Percentiles rank a stretch among this genome's conserved stretches.
Conservation (phyloP, 2,888 invertebrate species). For the Ennomos erosarius region DNA sequence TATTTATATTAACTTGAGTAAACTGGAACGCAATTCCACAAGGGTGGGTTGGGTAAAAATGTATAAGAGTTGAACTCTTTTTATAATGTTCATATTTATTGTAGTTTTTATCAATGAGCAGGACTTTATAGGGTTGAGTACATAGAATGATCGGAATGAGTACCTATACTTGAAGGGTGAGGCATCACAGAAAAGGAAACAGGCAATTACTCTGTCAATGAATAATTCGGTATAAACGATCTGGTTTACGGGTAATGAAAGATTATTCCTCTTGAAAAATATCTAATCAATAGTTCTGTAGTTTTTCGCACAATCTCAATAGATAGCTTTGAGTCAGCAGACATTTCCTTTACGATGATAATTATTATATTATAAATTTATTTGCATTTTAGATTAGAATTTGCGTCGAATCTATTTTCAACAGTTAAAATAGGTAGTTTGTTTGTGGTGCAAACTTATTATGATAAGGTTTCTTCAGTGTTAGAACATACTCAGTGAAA, state of each 20-base stretch:
- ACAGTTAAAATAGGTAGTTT: no score
- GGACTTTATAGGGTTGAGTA: constrained; percentile 17
- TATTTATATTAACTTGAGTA: constrained; percentile 13
- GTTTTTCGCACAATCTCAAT: constrained; percentile 11
- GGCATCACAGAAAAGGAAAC: constrained; percentile 1
- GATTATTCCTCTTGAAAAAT: neutral
- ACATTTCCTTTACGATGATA: constrained; percentile 1
- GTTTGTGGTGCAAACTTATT: no score
- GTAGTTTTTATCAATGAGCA: constrained; percentile 8
- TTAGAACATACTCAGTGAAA: no score
- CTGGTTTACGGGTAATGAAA: constrained; percentile 17
- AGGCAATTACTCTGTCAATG: neutral
- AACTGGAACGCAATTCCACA: constrained; percentile 28
- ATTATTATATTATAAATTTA: neutral
- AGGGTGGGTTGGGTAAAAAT: constrained; percentile 4
- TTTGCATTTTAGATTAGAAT: no score
- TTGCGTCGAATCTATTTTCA: no score
- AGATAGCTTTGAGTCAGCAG: constrained; percentile 3
- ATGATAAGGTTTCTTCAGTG: no score
- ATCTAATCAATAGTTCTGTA: neutral
- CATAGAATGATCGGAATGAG: constrained; percentile 4
- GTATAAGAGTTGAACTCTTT: constrained; percentile 18
- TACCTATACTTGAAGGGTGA: constrained; percentile 4
- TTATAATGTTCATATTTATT: constrained; percentile 13
- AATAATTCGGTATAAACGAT: constrained; percentile 1